phyloP scores from a whole-genome alignment of 1,140 invertebrate genomes.

The Temnothorax curvispinosus region DNA sequence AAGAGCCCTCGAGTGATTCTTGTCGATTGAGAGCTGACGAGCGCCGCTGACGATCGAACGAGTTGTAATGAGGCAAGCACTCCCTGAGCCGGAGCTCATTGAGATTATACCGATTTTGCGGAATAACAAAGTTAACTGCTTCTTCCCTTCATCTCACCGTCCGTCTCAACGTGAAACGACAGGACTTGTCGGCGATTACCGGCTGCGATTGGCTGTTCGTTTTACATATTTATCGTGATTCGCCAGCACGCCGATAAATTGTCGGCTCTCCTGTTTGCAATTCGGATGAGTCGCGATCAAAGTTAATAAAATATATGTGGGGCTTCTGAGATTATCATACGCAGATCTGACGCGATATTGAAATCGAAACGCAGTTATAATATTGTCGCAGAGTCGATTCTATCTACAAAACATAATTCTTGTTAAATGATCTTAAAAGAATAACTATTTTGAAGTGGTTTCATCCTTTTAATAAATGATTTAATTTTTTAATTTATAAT shows the following conservation, averaged over 20 bases:
- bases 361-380: not conserved
- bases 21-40: slow-evolving; percentile 44
- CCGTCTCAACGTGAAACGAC: not conserved
- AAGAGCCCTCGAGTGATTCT: not conserved
- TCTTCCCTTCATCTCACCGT: not conserved
- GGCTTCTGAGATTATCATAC: slow-evolving; percentile 3
- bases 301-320: slow-evolving; percentile 40
- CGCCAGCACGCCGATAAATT: not conserved
- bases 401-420: not conserved
- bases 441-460: not conserved
- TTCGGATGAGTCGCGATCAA: not conserved
- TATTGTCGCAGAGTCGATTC: not conserved
- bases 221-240: slow-evolving; percentile 40
- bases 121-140: slow-evolving; percentile 41
- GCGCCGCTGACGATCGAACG: not conserved
- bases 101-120: slow-evolving; percentile 31
- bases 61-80: not conserved
- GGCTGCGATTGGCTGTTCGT: not conserved
- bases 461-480: too few species aligned
- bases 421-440: not conserved
- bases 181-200: not conserved
- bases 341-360: not conserved
- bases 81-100: not conserved
- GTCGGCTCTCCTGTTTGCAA: not conserved
- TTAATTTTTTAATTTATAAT: too few species aligned